phyloP scores from a whole-genome alignment of 2,888 invertebrate species.

The Adela reaumurella region DNA sequence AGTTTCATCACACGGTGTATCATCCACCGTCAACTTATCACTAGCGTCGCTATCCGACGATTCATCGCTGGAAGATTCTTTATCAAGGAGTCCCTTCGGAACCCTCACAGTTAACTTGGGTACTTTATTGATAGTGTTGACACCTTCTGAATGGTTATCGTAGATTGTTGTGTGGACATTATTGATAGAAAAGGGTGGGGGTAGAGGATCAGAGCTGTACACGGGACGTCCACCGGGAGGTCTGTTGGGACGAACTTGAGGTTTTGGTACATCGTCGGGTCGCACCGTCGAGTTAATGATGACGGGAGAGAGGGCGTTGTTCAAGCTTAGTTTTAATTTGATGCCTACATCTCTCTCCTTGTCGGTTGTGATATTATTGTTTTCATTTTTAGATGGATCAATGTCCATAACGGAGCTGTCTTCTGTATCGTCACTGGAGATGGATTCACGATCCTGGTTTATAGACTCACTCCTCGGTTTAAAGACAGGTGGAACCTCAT shows the following conservation, averaged over 20 bases:
- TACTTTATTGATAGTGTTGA: conserved; percentile 52
- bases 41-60: conserved; percentile 59
- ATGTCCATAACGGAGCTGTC: conserved; percentile 18
- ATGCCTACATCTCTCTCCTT: conserved; percentile 43
- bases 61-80: conserved; percentile 50
- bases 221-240: conserved; percentile 20
- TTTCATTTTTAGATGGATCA: conserved; percentile 14
- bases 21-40: conserved; percentile 59
- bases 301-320: conserved; percentile 47
- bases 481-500: no score
- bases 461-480: no score
- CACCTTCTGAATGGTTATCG: conserved; percentile 43
- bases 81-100: conserved; percentile 57
- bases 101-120: conserved; percentile 68
- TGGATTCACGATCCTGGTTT: no score
- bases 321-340: conserved; percentile 44
- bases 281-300: conserved; percentile 52
- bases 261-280: conserved; percentile 17
- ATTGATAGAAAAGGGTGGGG: conserved; percentile 13
- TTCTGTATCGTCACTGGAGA: neutral
- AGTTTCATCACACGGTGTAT: no score
- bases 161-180: conserved; percentile 43
- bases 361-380: conserved; percentile 14
- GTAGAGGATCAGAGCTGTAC: neutral
- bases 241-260: conserved; percentile 20